phyloP scores from a whole-genome alignment of 2,797 vertebrate species.

The Gallirallus australis region DNA sequence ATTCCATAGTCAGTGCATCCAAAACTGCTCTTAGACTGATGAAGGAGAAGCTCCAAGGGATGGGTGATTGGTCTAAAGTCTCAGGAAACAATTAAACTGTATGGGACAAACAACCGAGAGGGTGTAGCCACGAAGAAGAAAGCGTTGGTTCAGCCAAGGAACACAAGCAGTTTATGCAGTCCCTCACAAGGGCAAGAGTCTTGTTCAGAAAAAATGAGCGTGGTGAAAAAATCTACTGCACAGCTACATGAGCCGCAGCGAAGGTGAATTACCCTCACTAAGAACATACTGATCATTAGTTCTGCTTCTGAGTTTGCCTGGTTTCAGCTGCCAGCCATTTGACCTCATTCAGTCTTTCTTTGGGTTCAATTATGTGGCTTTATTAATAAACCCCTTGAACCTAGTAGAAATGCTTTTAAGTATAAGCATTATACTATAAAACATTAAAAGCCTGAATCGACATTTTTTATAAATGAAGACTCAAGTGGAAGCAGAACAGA shows the following conservation, averaged over 20 bases:
- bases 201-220: background rate
- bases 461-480: background rate
- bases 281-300: conserved; percentile 5
- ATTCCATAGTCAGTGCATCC: background rate
- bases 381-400: background rate
- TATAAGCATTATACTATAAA: background rate
- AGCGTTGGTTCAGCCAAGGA: background rate
- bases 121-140: background rate
- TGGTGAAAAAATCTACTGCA: conserved; percentile 1
- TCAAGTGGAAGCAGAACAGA: background rate
- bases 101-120: background rate
- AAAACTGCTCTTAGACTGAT: background rate
- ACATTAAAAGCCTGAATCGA: background rate
- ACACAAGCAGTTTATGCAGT: background rate
- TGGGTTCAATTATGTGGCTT: background rate
- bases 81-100: conserved; percentile 21
- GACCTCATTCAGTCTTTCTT: conserved; percentile 9
- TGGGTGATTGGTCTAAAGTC: background rate
- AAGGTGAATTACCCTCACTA: background rate
- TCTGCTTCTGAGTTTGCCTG: background rate
- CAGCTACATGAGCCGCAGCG: background rate
- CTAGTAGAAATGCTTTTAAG: background rate
- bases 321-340: conserved; percentile 19
- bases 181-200: background rate
- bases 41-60: conserved; percentile 11